These are phyloP conservation scores for Papilio polyxenes DNA, from an alignment of 1,140 invertebrate genomes.

Conservation along the genomic window DNA sequence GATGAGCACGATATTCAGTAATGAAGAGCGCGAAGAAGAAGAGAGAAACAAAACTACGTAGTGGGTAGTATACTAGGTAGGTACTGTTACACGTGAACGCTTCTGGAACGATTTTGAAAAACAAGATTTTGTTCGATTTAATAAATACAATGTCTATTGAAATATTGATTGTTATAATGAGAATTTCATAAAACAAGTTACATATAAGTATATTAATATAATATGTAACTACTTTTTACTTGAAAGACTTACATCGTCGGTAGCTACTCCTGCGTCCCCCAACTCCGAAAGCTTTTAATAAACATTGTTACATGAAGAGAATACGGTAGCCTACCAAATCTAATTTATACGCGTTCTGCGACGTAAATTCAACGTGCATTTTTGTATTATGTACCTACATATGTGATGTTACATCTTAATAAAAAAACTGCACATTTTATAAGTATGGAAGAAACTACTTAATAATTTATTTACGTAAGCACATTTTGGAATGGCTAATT, in stretches of 20 bases:
- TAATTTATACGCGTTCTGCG: conserved; percentile 39
- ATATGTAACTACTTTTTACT: background rate
- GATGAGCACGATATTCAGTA: too few relatives aligned
- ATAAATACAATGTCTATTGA: too few relatives aligned
- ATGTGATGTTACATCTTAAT: background rate
- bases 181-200: too few relatives aligned
- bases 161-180: too few relatives aligned
- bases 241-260: background rate
- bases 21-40: too few relatives aligned
- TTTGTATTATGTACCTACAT: background rate
- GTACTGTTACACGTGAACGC: too few relatives aligned
- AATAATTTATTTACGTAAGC: background rate
- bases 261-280: background rate
- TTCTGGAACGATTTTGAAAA: too few relatives aligned
- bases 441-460: background rate
- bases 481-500: too few relatives aligned
- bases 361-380: conserved; percentile 16
- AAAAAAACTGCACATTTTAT: background rate
- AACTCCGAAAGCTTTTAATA: conserved; percentile 44
- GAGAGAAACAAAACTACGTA: too few relatives aligned
- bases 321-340: conserved; percentile 38
- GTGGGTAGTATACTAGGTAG: too few relatives aligned
- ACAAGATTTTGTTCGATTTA: too few relatives aligned
- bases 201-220: background rate
- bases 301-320: conserved; percentile 46